These are phyloP conservation scores for Meandrina meandrites DNA, from an alignment of 92 coral and sea anemone genomes.

Conservation along the genomic window DNA sequence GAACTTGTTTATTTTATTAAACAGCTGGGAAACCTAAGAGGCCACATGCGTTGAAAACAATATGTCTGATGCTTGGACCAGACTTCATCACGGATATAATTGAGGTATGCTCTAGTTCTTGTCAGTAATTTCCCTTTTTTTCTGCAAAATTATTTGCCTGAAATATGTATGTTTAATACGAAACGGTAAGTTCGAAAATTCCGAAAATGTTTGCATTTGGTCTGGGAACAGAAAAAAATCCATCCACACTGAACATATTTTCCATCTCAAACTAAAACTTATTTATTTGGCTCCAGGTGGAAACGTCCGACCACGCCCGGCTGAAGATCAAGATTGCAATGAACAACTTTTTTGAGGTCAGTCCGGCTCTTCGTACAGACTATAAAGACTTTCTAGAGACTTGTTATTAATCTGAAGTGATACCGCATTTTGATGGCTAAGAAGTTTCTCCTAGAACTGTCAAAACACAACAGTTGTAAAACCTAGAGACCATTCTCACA, in stretches of 20 bases:
- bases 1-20: not conserved
- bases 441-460: not conserved
- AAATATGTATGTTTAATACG: too few relatives aligned
- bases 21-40: constrained; percentile 94
- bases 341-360: constrained; percentile 91
- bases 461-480: not conserved
- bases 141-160: too few relatives aligned
- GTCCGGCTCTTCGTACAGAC: not conserved
- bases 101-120: constrained; percentile 60
- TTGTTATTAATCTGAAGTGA: not conserved
- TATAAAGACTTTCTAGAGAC: too few relatives aligned
- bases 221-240: too few relatives aligned
- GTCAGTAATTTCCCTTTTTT: not conserved
- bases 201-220: too few relatives aligned
- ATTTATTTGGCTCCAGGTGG: constrained; percentile 61
- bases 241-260: too few relatives aligned
- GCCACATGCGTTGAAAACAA: constrained; percentile 87
- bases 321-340: constrained; percentile 86
- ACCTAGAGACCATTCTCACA: not conserved
- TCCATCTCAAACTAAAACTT: not conserved
- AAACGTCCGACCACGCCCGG: constrained; percentile 98
- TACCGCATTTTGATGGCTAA: not conserved
- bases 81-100: constrained; percentile 92
- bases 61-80: constrained; percentile 92
- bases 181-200: too few relatives aligned